Conservation (phyloP, 2,113 vertebrate species). For the Hystrix brachyura region DNA sequence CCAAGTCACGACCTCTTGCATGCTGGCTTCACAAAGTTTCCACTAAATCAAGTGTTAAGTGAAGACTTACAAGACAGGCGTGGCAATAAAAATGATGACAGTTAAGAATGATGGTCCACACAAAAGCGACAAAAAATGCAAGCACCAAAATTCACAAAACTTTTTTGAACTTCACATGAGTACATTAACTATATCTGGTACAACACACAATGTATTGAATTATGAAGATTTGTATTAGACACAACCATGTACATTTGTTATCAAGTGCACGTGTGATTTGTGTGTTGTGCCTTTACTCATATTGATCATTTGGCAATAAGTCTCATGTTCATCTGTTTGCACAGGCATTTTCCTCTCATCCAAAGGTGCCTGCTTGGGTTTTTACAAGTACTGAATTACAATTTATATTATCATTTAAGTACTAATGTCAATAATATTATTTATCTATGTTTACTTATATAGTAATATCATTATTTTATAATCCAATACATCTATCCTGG, state of each 20-base stretch:
- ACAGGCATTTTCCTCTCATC: background rate
- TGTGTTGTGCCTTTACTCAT: background rate
- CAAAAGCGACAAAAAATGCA: background rate
- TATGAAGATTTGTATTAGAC: background rate
- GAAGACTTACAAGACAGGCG: background rate
- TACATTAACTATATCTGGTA: background rate
- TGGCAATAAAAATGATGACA: background rate
- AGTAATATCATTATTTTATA: background rate
- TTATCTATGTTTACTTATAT: background rate
- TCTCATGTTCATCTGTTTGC: background rate
- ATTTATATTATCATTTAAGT: background rate
- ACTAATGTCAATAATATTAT: background rate
- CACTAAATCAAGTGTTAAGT: background rate
- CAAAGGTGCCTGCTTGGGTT: background rate
- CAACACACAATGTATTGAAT: background rate
- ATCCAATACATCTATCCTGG: background rate
- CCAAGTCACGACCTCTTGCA: background rate
- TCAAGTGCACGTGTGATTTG: background rate
- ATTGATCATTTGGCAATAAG: background rate
- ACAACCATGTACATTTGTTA: background rate
- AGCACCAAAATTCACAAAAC: background rate
- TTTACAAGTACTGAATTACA: background rate
- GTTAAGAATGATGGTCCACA: background rate
- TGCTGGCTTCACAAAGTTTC: background rate
- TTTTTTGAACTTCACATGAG: background rate